Evolutionary conservation across 2,888 invertebrate genomes (phyloP).

Genomic region (Idaea dimidiata): DNA sequence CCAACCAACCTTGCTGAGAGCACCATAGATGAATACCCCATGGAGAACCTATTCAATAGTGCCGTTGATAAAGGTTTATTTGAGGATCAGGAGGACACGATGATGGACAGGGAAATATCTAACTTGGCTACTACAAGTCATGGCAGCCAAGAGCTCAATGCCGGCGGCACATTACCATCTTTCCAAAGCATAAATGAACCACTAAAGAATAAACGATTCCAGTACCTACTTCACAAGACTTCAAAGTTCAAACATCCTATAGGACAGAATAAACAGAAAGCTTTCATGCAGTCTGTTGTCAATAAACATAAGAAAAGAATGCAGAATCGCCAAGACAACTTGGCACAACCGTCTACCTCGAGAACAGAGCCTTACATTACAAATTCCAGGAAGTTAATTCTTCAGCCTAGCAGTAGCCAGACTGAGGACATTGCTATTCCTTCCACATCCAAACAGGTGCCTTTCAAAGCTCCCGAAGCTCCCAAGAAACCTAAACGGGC

Average conservation of each 20-base stretch:
- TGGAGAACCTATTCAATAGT: conserved; percentile 76
- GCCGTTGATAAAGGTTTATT: conserved; percentile 74
- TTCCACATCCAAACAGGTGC: conserved; percentile 63
- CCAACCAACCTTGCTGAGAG: conserved; percentile 71
- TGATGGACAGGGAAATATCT: conserved; percentile 76
- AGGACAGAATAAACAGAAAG: conserved; percentile 74
- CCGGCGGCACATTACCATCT: conserved; percentile 65
- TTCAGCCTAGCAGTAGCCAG: conserved; percentile 58
- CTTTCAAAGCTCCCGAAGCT: conserved; percentile 61
- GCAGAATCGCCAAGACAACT: conserved; percentile 59
- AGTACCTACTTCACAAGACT: conserved; percentile 75
- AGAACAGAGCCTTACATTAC: conserved; percentile 64
- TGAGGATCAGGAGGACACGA: conserved; percentile 70
- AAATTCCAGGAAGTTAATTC: conserved; percentile 59
- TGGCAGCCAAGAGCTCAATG: conserved; percentile 61
- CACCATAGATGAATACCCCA: conserved; percentile 75
- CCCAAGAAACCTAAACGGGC: conserved; percentile 63
- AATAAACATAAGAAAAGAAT: conserved; percentile 77
- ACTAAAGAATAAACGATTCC: conserved; percentile 73
- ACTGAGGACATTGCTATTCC: conserved; percentile 57
- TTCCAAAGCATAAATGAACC: conserved; percentile 75
- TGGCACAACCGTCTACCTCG: conserved; percentile 69
- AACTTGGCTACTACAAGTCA: conserved; percentile 74
- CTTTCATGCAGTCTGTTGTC: conserved; percentile 75
- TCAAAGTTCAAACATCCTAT: conserved; percentile 77